Evolutionary conservation across 2,888 invertebrate genomes (phyloP).

Genomic region (Clusia tigrina): DNA sequence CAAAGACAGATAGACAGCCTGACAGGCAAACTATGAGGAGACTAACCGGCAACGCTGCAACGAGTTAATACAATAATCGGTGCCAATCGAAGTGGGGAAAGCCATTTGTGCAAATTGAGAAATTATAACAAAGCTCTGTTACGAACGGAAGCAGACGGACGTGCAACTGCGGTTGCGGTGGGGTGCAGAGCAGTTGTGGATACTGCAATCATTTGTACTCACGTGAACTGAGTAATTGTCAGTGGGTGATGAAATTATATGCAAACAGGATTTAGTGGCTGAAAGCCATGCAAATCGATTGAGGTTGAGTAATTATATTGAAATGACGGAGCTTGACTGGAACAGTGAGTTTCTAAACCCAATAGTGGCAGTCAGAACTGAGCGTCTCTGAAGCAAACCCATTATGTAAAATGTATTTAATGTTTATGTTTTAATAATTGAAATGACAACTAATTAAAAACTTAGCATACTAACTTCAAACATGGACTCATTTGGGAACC

Average conservation of each 20-base stretch:
- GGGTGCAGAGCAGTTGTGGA: slow-evolving; percentile 1
- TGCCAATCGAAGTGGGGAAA: slow-evolving; percentile 48
- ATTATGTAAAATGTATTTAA: too few relatives aligned
- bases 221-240: slow-evolving; percentile 5
- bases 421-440: too few relatives aligned
- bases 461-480: too few relatives aligned
- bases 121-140: slow-evolving; percentile 53
- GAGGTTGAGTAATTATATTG: slow-evolving; percentile 31
- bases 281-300: slow-evolving; percentile 56
- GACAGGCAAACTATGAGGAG: background rate
- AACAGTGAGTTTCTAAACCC: background rate
- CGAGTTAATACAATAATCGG: slow-evolving; percentile 59
- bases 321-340: slow-evolving; percentile 18
- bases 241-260: slow-evolving; percentile 43
- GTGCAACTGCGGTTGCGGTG: slow-evolving; percentile 20
- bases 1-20: slow-evolving; percentile 10
- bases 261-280: slow-evolving; percentile 55
- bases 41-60: slow-evolving; percentile 48
- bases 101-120: slow-evolving; percentile 54
- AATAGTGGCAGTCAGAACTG: background rate
- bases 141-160: slow-evolving; percentile 23
- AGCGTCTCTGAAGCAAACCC: too few relatives aligned
- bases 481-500: too few relatives aligned
- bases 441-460: too few relatives aligned
- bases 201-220: background rate